These are phyloP conservation scores for Pseudopipra pipra DNA, from an alignment of 2,113 vertebrate genomes.

Conservation along the genomic window DNA sequence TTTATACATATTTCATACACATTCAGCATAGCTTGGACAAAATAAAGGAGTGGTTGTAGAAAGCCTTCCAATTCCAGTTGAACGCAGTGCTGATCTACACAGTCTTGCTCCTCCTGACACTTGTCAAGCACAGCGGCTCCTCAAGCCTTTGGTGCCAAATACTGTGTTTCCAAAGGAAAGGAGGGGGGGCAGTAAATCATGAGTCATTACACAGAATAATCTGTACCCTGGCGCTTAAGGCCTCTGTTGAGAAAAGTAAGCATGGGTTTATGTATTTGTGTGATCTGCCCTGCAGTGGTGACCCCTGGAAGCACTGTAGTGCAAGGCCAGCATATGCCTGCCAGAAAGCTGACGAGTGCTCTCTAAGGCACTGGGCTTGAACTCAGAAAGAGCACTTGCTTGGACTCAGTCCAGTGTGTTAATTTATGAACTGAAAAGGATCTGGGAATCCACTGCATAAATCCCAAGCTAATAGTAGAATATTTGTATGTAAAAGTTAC, in stretches of 20 bases:
- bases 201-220: not conserved
- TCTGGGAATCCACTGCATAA: not conserved
- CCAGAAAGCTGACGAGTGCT: not conserved
- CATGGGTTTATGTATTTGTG: not conserved
- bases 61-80: not conserved
- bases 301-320: not conserved
- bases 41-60: not conserved
- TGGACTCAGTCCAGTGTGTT: not conserved
- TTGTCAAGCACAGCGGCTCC: fast-evolving
- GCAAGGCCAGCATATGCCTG: not conserved
- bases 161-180: not conserved
- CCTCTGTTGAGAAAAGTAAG: conserved; percentile 10
- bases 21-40: not conserved
- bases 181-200: not conserved
- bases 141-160: not conserved
- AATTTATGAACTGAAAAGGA: conserved; percentile 15
- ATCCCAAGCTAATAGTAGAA: not conserved
- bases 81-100: not conserved
- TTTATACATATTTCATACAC: not conserved
- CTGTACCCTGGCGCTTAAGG: not conserved
- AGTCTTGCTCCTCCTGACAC: not conserved
- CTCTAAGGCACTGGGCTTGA: not conserved
- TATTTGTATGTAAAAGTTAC: not conserved
- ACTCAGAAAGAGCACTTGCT: not conserved
- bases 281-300: not conserved